Conservation (phyloP, 1,140 invertebrate genomes). For the Zaprionus nigranus region DNA sequence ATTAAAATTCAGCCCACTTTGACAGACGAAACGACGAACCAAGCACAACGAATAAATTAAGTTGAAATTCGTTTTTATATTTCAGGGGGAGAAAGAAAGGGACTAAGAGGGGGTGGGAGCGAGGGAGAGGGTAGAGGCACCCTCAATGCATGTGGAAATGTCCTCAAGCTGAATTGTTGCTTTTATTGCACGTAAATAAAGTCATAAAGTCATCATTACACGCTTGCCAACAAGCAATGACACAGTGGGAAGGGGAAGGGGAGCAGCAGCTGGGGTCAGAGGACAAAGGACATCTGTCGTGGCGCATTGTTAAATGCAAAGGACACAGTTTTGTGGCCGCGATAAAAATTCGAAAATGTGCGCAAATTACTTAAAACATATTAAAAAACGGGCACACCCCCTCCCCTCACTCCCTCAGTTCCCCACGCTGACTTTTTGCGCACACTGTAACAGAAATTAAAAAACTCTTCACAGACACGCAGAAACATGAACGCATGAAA, state of each 20-base stretch:
- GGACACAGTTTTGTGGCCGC: constrained; percentile 74
- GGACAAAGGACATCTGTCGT: constrained; percentile 26
- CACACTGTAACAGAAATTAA: constrained; percentile 70
- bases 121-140: neutral
- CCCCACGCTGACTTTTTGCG: constrained; percentile 31
- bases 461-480: constrained; percentile 42
- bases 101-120: neutral
- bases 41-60: constrained; percentile 70
- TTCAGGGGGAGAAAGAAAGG: no score
- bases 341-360: constrained; percentile 78
- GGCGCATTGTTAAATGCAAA: constrained; percentile 45
- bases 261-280: neutral
- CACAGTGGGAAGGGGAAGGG: neutral
- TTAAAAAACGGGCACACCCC: constrained; percentile 51
- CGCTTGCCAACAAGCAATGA: constrained; percentile 56
- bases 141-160: constrained; percentile 30
- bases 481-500: constrained; percentile 43
- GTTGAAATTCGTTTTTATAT: constrained; percentile 75
- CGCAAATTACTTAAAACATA: constrained; percentile 80
- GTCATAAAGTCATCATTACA: constrained; percentile 82
- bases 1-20: constrained; percentile 60
- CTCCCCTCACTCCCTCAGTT: neutral
- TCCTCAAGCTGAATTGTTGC: constrained; percentile 53
- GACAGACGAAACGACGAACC: constrained; percentile 28
- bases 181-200: constrained; percentile 82